phyloP scores from a whole-genome alignment of 2,113 vertebrate genomes.

The Engystomops pustulosus region DNA sequence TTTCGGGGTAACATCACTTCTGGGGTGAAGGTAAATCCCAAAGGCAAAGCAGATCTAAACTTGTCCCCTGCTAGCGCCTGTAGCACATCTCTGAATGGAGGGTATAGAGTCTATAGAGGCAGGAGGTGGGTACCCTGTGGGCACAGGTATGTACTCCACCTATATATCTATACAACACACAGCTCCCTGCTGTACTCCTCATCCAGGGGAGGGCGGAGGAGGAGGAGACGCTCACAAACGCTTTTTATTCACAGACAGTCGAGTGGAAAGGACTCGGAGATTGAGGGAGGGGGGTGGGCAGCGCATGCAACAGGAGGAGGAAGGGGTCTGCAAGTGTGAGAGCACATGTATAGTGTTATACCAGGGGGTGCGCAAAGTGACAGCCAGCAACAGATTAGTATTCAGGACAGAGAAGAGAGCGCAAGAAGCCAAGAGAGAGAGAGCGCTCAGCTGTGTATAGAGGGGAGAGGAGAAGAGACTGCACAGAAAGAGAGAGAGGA shows the following conservation, averaged over 20 bases:
- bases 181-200: conserved; percentile 17
- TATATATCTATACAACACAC: not conserved
- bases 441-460: too few relatives aligned
- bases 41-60: not conserved
- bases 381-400: conserved; percentile 5
- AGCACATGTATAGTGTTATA: not conserved
- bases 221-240: not conserved
- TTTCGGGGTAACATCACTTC: not conserved
- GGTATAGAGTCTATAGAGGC: too few relatives aligned
- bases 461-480: too few relatives aligned
- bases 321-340: not conserved
- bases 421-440: not conserved
- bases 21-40: not conserved
- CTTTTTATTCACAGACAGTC: conserved; percentile 14
- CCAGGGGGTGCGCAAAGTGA: not conserved
- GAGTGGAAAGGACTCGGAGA: not conserved
- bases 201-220: conserved; percentile 12
- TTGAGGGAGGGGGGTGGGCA: not conserved
- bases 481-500: not conserved
- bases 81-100: not conserved
- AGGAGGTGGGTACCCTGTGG: not conserved
- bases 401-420: not conserved
- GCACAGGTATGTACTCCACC: not conserved
- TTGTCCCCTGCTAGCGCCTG: not conserved
- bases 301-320: not conserved